Conservation (phyloP, 2,113 vertebrate species). For the Engystomops pustulosus region DNA sequence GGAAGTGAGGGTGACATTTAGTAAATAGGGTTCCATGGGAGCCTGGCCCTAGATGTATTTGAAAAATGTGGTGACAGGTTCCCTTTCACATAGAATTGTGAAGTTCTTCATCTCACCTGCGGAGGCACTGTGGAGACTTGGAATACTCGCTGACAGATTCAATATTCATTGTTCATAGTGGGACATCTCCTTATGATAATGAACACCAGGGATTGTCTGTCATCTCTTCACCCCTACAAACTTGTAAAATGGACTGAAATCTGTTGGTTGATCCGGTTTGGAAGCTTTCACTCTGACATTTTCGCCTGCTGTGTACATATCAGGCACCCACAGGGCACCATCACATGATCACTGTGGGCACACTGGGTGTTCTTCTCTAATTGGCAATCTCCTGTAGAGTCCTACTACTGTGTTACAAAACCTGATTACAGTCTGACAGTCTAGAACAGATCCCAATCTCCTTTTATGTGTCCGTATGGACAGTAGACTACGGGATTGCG, state of each 20-base stretch:
- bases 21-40: too few species aligned
- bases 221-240: background rate
- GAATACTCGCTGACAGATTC: background rate
- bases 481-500: too few species aligned
- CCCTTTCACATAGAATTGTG: background rate
- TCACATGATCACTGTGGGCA: background rate
- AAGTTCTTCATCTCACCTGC: background rate
- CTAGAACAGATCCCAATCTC: background rate
- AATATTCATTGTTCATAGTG: too few species aligned
- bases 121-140: background rate
- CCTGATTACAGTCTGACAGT: background rate
- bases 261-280: background rate
- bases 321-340: slow-evolving; percentile 2
- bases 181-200: too few species aligned
- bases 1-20: too few species aligned
- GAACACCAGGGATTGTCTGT: background rate
- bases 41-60: too few species aligned
- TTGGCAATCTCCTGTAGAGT: slow-evolving; percentile 6
- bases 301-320: background rate
- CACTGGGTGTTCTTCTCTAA: background rate
- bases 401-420: background rate
- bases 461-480: background rate
- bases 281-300: background rate
- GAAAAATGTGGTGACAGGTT: too few species aligned
- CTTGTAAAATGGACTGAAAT: background rate